Conservation (phyloP, 2,888 invertebrate genomes). For the Tortrix viridana region DNA sequence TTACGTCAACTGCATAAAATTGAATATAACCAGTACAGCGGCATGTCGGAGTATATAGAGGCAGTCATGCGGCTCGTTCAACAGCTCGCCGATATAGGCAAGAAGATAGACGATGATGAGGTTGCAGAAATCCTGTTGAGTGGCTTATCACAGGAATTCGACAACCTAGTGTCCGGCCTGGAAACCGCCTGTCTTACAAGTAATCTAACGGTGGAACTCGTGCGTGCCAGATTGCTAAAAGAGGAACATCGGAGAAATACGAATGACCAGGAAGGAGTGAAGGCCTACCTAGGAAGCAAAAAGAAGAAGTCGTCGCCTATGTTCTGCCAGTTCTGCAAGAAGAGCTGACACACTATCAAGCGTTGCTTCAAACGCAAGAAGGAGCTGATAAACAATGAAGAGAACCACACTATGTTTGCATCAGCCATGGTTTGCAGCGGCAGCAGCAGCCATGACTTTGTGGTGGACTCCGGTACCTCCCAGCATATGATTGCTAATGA, state of each 20-base stretch:
- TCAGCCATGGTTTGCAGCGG: neutral
- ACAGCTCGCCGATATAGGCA: neutral
- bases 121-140: neutral
- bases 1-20: neutral
- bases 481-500: neutral
- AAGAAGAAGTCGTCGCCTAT: neutral
- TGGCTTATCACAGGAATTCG: neutral
- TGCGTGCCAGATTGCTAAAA: neutral
- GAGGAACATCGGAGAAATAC: neutral
- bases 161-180: neutral
- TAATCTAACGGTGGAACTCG: neutral
- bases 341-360: neutral
- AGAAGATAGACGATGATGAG: neutral
- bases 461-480: neutral
- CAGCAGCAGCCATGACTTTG: neutral
- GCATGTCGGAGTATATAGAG: neutral
- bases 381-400: neutral
- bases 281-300: too few relatives aligned
- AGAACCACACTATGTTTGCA: neutral
- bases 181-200: neutral
- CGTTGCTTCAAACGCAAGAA: conserved; percentile 7
- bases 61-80: neutral
- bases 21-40: neutral
- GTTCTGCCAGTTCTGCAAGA: neutral
- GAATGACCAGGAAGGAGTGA: too few relatives aligned